phyloP scores from a whole-genome alignment of 2,797 vertebrate genomes.

The Dryobates pubescens region DNA sequence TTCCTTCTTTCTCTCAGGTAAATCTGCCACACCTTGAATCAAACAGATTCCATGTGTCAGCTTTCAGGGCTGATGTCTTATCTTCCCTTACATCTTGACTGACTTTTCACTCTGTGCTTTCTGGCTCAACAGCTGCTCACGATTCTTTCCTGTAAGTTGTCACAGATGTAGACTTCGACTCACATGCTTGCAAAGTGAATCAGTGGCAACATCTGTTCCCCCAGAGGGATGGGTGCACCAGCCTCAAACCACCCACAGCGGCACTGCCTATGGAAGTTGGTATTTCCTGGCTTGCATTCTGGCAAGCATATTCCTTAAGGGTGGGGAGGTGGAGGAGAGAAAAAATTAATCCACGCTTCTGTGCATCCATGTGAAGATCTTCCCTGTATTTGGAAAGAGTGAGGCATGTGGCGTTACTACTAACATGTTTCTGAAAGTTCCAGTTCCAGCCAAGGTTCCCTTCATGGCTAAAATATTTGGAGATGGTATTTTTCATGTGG shows the following conservation, averaged over 20 bases:
- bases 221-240: conserved; percentile 48
- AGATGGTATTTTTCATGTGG: background rate
- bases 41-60: background rate
- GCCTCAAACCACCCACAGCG: conserved; percentile 50
- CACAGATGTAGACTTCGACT: conserved; percentile 54
- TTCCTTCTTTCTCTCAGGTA: background rate
- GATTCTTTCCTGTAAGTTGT: conserved; percentile 57
- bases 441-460: background rate
- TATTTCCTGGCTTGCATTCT: conserved; percentile 55
- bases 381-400: background rate
- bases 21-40: conserved; percentile 1
- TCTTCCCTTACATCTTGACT: conserved; percentile 39
- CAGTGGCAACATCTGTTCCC: conserved; percentile 65
- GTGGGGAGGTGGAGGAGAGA: background rate
- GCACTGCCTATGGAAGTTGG: conserved; percentile 30
- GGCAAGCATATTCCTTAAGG: background rate
- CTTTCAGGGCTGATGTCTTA: background rate
- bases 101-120: conserved; percentile 41
- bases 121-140: conserved; percentile 52
- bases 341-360: background rate
- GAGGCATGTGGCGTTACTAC: background rate
- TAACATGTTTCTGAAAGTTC: background rate
- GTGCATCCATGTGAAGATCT: background rate
- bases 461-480: background rate
- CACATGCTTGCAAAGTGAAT: conserved; percentile 61